Base-by-base conservation (phyloP, 2,888 invertebrate species). In the Tenthredo scrophulariae region DNA sequence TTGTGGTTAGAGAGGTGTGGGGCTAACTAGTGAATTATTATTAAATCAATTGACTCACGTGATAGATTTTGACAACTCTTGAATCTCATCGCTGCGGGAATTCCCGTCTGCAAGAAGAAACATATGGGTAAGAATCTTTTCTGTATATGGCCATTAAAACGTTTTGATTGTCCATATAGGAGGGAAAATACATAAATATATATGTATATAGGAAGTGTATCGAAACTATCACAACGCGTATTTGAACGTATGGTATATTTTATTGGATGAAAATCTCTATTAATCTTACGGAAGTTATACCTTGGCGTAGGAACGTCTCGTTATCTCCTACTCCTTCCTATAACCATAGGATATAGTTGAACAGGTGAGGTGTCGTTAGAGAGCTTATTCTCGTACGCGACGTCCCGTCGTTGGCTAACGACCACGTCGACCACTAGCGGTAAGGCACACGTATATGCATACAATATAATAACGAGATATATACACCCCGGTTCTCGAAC, bases 321-420 rank as follows among this genome's bases (percentile, higher is more conserved):
- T 77, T 77, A 77, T 77, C 77, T 77, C 54, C 40, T 26, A 50
- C 67, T 67, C 67, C 67, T 67, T 67, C 67, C 33, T 18, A 33
- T 15, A 33, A 67, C 67, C 18, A 33, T 29, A 67, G 67, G 46
- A 29, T 54, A 54, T 33, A 54, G n/a, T 29, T 26, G 54, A 77
- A 77, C 77, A 77, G 77, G 77, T 77, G 77, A 77, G 54, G 54
- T 77, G 77, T 77, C 46, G 77, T 77, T 77, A 77, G 77, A 77
- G 54, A 77, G 77, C 50, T 77, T 50, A 77, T 77, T 77, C 54
- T 33, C 40, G 54, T n/a, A 54, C 46, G 29, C 77, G 77, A 77
- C 77, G 77, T 77, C 77, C 77, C 77, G 77, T 54, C 46, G 77
- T 33, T 54, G 77, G 29, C 54, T 77, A 77, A 77, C 77, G 77